phyloP scores from a whole-genome alignment of 2,888 invertebrate genomes.

The Ophioninae sp. region DNA sequence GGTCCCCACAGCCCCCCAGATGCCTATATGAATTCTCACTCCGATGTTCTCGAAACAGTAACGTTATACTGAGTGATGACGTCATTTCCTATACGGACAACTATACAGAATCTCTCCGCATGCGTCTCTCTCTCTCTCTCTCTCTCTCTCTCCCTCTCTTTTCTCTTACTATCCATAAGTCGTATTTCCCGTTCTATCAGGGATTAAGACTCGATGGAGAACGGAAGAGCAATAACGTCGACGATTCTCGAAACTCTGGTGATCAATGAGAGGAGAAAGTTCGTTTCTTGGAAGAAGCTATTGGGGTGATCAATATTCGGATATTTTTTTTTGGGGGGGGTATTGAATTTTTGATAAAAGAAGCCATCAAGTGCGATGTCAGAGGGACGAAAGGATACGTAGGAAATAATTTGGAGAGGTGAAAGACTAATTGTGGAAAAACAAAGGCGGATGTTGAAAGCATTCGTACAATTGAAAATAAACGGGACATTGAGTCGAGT shows the following conservation, averaged over 20 bases:
- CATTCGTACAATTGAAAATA: constrained; percentile 33
- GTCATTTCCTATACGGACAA: constrained; percentile 77
- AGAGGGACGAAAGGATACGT: too few relatives aligned
- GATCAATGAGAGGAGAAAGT: not conserved
- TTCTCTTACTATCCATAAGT: constrained; percentile 29
- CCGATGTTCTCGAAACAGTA: constrained; percentile 51
- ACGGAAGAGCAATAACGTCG: constrained; percentile 39
- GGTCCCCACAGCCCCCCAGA: constrained; percentile 38
- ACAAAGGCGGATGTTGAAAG: too few relatives aligned
- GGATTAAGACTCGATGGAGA: constrained; percentile 74
- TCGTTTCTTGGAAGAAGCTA: not conserved
- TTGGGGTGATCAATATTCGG: not conserved
- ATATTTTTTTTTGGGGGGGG: not conserved
- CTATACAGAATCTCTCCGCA: constrained; percentile 71
- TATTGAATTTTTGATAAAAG: not conserved
- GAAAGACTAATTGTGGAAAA: too few relatives aligned
- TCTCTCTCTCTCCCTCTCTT: not conserved
- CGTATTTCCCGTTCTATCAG: constrained; percentile 71
- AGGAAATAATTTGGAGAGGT: too few relatives aligned
- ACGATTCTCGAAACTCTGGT: constrained; percentile 21
- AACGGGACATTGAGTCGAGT: constrained; percentile 66
- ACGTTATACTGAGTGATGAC: constrained; percentile 77
- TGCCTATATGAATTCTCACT: constrained; percentile 51
- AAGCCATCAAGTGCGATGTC: too few relatives aligned
- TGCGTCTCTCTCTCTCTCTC: not conserved